A percentile compares a stretch with the other conserved stretches of the same genome.
Conservation (phyloP, 2,113 vertebrate genomes). For the Amphilophus citrinellus region DNA sequence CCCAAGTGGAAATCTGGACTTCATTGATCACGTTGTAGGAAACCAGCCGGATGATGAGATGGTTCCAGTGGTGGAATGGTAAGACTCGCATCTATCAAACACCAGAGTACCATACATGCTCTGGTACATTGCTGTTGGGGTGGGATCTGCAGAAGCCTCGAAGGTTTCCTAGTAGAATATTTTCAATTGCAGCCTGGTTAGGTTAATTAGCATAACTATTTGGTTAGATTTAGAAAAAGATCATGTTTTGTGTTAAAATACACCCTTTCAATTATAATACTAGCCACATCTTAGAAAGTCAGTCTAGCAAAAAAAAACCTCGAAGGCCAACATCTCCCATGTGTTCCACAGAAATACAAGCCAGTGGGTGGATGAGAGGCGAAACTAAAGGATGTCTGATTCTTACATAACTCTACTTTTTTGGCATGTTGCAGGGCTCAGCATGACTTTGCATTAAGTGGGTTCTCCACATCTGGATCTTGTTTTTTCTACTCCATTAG, state of each 20-base stretch:
- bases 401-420: constrained; percentile 44
- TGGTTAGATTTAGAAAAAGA: neutral
- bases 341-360: neutral
- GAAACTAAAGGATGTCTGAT: neutral
- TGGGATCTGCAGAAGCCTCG: neutral
- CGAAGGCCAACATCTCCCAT: neutral
- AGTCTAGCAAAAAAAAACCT: constrained; percentile 1
- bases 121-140: neutral
- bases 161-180: neutral
- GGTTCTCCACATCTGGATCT: constrained; percentile 75
- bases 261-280: neutral
- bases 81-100: constrained; percentile 30
- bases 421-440: constrained; percentile 24
- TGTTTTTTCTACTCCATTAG: constrained; percentile 47
- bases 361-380: neutral
- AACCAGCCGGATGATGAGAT: constrained; percentile 94
- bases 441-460: constrained; percentile 67
- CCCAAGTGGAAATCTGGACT: constrained; percentile 82
- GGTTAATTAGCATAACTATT: neutral
- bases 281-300: neutral
- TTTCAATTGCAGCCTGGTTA: neutral
- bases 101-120: neutral
- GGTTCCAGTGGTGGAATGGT: constrained; percentile 91
- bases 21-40: constrained; percentile 94
- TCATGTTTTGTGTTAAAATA: neutral